phyloP scores from a whole-genome alignment of 1,140 invertebrate genomes.

The Lepidurus packardi region DNA sequence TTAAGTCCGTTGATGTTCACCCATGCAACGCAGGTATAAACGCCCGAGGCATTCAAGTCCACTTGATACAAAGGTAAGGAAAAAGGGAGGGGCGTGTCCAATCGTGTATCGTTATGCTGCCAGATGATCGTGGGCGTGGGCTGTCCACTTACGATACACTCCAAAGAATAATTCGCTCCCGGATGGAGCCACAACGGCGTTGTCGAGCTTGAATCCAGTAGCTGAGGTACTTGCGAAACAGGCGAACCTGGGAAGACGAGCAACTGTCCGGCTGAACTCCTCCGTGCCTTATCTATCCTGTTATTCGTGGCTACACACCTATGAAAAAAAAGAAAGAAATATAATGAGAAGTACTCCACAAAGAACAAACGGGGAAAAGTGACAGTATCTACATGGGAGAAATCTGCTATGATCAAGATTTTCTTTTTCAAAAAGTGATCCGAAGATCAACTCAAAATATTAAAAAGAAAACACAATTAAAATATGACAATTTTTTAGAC shows the following conservation, averaged over 20 bases:
- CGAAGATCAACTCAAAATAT: too few species aligned
- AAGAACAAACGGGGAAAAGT: too few species aligned
- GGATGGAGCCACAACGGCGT: conserved; percentile 5
- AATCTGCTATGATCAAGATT: too few species aligned
- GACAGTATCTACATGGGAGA: too few species aligned
- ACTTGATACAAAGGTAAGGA: conserved; percentile 49
- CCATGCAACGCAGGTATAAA: conserved; percentile 51
- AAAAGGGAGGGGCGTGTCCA: conserved; percentile 38
- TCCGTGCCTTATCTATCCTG: conserved; percentile 32
- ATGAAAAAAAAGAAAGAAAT: neutral
- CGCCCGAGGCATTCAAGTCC: conserved; percentile 48
- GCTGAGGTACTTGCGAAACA: neutral
- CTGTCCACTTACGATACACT: conserved; percentile 45
- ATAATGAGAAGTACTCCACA: neutral
- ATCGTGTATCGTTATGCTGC: conserved; percentile 38
- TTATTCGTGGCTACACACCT: conserved; percentile 40
- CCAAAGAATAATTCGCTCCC: conserved; percentile 35
- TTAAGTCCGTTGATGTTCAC: conserved; percentile 47
- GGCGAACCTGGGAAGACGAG: conserved; percentile 2
- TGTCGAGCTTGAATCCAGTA: neutral
- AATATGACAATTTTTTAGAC: too few species aligned
- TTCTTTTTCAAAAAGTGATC: too few species aligned
- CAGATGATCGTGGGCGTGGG: conserved; percentile 42
- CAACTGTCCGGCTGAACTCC: conserved; percentile 23
- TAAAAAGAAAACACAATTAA: too few species aligned